These are phyloP conservation scores for Apistogramma diplotaenia DNA, from an alignment of 2,113 vertebrate species.

Conservation along the genomic window DNA sequence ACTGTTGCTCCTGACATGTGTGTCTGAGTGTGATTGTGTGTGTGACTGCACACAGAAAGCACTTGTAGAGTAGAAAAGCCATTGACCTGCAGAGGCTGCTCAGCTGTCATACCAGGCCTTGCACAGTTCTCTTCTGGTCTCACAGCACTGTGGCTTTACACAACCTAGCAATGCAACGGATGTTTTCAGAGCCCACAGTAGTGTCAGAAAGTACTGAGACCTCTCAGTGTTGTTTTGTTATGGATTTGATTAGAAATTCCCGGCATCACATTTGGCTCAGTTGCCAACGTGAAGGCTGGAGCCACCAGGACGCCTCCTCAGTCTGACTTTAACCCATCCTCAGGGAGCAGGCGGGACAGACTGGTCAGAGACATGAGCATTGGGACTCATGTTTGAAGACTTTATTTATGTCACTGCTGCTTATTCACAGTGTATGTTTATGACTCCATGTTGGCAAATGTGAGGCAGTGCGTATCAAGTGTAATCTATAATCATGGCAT, in stretches of 20 bases:
- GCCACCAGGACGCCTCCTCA: background rate
- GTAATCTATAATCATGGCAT: background rate
- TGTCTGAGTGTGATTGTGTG: no score
- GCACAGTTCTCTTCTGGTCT: background rate
- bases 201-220: rapidly evolving
- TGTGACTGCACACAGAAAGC: no score
- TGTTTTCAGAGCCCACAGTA: background rate
- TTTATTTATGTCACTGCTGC: background rate
- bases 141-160: background rate
- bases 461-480: background rate
- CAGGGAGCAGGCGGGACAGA: background rate
- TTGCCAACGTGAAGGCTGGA: background rate
- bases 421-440: background rate
- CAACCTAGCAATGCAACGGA: conserved; percentile 4
- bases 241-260: background rate
- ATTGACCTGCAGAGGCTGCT: background rate
- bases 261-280: background rate
- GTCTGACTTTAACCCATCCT: background rate
- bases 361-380: background rate
- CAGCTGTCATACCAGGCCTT: background rate
- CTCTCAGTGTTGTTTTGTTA: background rate
- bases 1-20: no score
- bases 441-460: background rate
- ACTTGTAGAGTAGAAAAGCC: no score
- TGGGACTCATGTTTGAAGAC: background rate